phyloP scores from a whole-genome alignment of 2,888 invertebrate species.

The Crocallis elinguaria region DNA sequence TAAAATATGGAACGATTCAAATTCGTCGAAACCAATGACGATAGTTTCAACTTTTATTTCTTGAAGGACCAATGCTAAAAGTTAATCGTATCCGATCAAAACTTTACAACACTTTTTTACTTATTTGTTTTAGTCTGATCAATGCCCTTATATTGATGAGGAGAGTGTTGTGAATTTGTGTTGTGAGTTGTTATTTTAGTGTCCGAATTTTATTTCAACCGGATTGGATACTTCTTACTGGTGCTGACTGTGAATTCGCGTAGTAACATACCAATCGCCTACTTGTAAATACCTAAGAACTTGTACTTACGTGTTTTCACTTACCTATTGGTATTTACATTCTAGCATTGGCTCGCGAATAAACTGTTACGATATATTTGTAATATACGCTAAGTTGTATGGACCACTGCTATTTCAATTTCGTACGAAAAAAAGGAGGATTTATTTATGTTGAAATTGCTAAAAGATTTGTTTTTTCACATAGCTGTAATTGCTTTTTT shows the following conservation, averaged over 20 bases:
- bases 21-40: background rate
- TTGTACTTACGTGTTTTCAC: conserved; percentile 50
- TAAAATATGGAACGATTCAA: background rate
- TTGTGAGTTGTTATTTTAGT: no score
- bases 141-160: no score
- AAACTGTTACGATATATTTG: conserved; percentile 6
- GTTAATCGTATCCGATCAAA: no score
- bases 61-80: no score
- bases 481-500: background rate
- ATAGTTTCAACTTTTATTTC: no score
- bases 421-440: no score
- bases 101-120: no score
- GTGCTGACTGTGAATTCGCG: background rate
- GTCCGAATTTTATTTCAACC: no score
- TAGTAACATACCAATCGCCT: conserved; percentile 17
- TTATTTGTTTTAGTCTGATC: no score
- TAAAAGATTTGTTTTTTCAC: no score
- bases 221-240: background rate
- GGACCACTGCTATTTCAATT: background rate
- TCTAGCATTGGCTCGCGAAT: background rate
- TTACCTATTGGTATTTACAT: conserved; percentile 29
- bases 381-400: background rate
- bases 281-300: conserved; percentile 32
- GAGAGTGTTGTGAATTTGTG: no score
- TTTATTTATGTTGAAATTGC: no score